phyloP scores from a whole-genome alignment of 2,888 invertebrate genomes.

The Trissoscelio sp. region DNA sequence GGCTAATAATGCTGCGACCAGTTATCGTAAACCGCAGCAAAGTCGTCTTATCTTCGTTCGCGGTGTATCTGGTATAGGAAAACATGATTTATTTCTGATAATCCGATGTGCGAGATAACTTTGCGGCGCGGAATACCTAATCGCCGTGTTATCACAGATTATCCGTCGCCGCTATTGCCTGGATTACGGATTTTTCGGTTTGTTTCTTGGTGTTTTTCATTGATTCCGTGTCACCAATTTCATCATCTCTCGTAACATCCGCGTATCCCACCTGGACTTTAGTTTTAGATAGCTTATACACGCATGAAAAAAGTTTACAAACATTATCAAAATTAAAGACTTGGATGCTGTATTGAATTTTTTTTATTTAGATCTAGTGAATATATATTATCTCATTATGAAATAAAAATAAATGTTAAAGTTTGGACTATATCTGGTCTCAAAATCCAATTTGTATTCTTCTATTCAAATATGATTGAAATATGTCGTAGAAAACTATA shows the following conservation, averaged over 20 bases:
- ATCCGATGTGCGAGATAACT: slow-evolving; percentile 81
- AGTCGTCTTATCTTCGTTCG: slow-evolving; percentile 74
- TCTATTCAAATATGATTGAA: too few species aligned
- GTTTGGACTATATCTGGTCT: too few species aligned
- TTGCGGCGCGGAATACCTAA: slow-evolving; percentile 79
- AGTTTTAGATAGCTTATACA: too few species aligned
- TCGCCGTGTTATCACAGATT: slow-evolving; percentile 80
- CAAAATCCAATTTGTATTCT: too few species aligned
- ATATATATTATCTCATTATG: too few species aligned
- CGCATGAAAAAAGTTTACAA: too few species aligned
- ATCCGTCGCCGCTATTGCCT: slow-evolving; percentile 79
- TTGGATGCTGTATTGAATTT: too few species aligned
- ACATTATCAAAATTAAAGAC: too few species aligned
- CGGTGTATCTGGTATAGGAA: slow-evolving; percentile 76
- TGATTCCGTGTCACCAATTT: slow-evolving; percentile 57
- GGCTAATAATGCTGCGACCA: slow-evolving; percentile 68
- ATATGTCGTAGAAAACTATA: too few species aligned
- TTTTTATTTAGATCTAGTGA: too few species aligned
- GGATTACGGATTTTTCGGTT: slow-evolving; percentile 80
- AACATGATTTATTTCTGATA: slow-evolving; percentile 83
- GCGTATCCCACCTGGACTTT: slow-evolving; percentile 18
- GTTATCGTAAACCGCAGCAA: slow-evolving; percentile 74
- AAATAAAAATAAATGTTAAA: too few species aligned
- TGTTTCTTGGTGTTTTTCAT: slow-evolving; percentile 67
- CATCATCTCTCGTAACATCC: slow-evolving; percentile 45